Evolutionary conservation across 2,113 vertebrate species (phyloP).

Genomic region (Egretta garzetta): DNA sequence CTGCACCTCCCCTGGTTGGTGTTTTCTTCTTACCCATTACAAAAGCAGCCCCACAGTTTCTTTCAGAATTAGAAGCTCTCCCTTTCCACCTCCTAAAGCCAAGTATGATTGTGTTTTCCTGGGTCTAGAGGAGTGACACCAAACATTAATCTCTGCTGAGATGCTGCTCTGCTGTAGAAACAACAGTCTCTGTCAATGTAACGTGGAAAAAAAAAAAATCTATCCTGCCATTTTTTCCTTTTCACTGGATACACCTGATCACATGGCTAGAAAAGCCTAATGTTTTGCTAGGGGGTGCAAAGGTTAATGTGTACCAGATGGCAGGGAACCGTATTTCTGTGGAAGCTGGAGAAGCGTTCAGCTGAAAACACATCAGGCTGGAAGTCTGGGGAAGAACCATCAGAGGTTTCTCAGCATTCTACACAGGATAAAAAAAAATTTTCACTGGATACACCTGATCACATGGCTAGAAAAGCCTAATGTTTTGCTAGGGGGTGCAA

Average conservation of each 20-base stretch:
- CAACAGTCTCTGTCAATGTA: slow-evolving; percentile 14
- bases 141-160: slow-evolving; percentile 4
- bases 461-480: slow-evolving; percentile 66
- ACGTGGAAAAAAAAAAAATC: slow-evolving; percentile 41
- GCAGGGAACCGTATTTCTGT: not conserved
- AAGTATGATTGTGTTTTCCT: not conserved
- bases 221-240: slow-evolving; percentile 21
- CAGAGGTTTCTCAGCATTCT: not conserved
- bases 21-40: not conserved
- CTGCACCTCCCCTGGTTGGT: not conserved
- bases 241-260: slow-evolving; percentile 62
- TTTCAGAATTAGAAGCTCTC: slow-evolving; percentile 4
- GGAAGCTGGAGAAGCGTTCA: slow-evolving; percentile 16
- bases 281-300: slow-evolving; percentile 73
- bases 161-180: slow-evolving; percentile 1
- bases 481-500: slow-evolving; percentile 73
- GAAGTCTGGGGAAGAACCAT: not conserved
- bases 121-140: slow-evolving; percentile 2
- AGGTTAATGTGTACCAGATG: slow-evolving; percentile 79
- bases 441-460: slow-evolving; percentile 62
- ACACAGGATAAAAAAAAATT: not conserved
- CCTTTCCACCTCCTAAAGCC: not conserved
- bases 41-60: slow-evolving; percentile 20
- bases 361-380: not conserved
- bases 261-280: slow-evolving; percentile 66